A percentile compares a stretch with the other conserved stretches of the same genome.
These are phyloP conservation scores for Carposina sasakii DNA, from an alignment of 1,140 invertebrate genomes.

Conservation along the genomic window DNA sequence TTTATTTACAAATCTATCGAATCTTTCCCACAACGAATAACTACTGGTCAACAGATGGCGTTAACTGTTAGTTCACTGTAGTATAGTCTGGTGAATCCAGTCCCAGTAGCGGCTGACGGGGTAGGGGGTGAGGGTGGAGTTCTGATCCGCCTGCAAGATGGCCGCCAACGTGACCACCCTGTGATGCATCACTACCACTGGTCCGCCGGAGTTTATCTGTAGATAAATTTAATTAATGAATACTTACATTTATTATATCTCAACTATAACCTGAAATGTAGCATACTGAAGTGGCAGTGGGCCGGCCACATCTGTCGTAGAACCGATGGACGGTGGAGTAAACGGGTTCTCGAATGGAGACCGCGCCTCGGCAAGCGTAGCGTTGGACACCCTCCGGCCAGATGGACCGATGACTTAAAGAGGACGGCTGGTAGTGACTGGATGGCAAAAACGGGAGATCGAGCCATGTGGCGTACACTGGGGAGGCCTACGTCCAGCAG, in stretches of 20 bases:
- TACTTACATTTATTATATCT: conserved; percentile 16
- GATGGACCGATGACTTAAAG: too few relatives aligned
- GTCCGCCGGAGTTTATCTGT: conserved; percentile 33
- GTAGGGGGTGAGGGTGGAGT: conserved; percentile 9
- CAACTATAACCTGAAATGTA: background rate
- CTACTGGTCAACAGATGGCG: too few relatives aligned
- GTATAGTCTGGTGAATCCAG: conserved; percentile 18
- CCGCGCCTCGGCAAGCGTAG: too few relatives aligned
- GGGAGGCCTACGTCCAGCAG: too few relatives aligned
- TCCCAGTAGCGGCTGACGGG: conserved; percentile 9
- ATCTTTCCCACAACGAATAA: too few relatives aligned
- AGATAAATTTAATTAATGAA: background rate
- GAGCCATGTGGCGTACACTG: too few relatives aligned
- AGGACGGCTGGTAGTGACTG: too few relatives aligned
- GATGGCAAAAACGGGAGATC: too few relatives aligned
- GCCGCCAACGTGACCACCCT: conserved; percentile 16
- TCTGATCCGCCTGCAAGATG: conserved; percentile 18
- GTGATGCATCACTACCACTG: conserved; percentile 21
- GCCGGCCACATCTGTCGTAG: background rate
- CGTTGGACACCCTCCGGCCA: too few relatives aligned
- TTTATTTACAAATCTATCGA: too few relatives aligned
- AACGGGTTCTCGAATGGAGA: background rate
- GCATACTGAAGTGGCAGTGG: background rate
- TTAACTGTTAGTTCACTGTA: conserved; percentile 10
- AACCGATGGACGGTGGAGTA: background rate